Conservation (phyloP, 2,888 invertebrate species). For the Lochmaea crataegi region DNA sequence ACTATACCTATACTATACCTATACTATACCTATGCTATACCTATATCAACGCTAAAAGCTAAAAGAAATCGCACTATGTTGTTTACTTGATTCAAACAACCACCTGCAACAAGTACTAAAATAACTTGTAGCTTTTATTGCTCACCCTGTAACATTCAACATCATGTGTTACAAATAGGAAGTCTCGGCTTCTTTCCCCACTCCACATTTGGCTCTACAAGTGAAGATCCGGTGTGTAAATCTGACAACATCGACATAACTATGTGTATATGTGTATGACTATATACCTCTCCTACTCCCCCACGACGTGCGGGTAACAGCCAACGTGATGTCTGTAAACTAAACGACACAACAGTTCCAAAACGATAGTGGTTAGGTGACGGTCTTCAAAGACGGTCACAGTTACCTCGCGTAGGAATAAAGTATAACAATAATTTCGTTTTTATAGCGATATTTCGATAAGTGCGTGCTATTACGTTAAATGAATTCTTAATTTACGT, state of each 20-base stretch:
- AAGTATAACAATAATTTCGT: neutral
- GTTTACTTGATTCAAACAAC: neutral
- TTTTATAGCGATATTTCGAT: slow-evolving; percentile 31
- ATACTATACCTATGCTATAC: too few species aligned
- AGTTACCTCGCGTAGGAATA: slow-evolving; percentile 59
- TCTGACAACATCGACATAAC: slow-evolving; percentile 52
- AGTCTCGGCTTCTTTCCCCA: slow-evolving; percentile 57
- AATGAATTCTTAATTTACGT: slow-evolving; percentile 36
- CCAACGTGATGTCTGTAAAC: slow-evolving; percentile 45
- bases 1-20: too few species aligned
- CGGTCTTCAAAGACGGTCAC: slow-evolving; percentile 60
- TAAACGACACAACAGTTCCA: slow-evolving; percentile 51
- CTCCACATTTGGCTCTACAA: slow-evolving; percentile 54
- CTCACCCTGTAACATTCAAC: slow-evolving; percentile 37
- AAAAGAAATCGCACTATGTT: too few species aligned
- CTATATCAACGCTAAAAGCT: too few species aligned
- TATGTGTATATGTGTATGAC: slow-evolving; percentile 47
- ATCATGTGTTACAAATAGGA: slow-evolving; percentile 56
- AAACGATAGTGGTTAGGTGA: slow-evolving; percentile 65
- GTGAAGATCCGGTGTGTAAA: slow-evolving; percentile 63
- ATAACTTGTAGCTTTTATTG: neutral
- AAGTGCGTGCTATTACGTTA: slow-evolving; percentile 39
- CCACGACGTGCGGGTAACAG: slow-evolving; percentile 50
- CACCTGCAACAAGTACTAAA: neutral
- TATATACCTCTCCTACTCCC: slow-evolving; percentile 57